phyloP scores from a whole-genome alignment of 2,113 vertebrate species.

The Cariama cristata region DNA sequence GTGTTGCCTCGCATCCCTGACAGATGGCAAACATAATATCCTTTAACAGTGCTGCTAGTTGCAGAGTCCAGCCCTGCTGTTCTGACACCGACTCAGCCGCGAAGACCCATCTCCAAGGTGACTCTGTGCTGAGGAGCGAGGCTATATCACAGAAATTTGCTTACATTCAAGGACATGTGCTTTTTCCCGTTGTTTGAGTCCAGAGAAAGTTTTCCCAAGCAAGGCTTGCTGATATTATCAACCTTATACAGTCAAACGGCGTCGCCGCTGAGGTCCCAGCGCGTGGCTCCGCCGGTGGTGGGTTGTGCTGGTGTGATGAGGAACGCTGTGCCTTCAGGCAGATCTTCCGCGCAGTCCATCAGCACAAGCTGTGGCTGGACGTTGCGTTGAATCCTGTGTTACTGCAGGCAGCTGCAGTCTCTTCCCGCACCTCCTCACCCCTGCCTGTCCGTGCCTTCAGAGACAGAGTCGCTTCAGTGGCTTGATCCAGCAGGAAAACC shows the following conservation, averaged over 20 bases:
- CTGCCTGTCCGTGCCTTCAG: neutral
- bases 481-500: neutral
- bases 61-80: neutral
- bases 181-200: neutral
- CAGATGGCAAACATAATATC: constrained; percentile 13
- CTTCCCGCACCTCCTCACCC: neutral
- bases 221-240: neutral
- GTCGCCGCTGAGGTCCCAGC: neutral
- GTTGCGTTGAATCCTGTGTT: neutral
- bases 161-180: neutral
- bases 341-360: accelerated
- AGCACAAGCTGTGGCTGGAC: neutral
- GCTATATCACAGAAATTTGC: neutral
- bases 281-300: accelerated
- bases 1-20: neutral
- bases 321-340: neutral
- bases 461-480: neutral
- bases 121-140: neutral
- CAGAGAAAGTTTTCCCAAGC: neutral
- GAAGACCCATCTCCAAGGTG: constrained; percentile 39
- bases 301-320: neutral
- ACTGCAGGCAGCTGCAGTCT: neutral
- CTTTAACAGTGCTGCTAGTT: neutral
- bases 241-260: neutral
- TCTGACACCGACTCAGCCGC: constrained; percentile 3